Evolutionary conservation across 1,140 invertebrate species (phyloP), one percentile per base, ranked within the genome.

Genomic region (Bombus sylvicola): DNA sequence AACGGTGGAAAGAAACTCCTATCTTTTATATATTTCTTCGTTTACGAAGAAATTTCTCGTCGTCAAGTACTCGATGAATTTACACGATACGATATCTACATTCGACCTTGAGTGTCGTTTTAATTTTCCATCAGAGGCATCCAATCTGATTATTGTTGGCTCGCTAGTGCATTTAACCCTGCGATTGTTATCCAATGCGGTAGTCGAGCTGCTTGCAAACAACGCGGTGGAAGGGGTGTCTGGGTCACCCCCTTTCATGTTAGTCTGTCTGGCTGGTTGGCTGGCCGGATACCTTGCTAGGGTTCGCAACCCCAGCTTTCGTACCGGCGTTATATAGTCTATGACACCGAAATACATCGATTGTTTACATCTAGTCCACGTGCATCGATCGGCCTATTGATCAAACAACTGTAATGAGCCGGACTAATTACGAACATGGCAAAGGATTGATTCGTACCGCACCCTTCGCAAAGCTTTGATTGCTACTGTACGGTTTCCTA

Each of bases 171-270:
- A 85, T 81, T 81, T 85, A 81, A 75, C 79, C 68, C 43, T 81
- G 31, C 71, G 84, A 85, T 85, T 85, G 71, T 85, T 85, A 85
- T 71, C 87, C 89, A 92, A 90, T 88, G 89, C 81, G 84, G 89
- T 91, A 87, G 87, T 81, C 64, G 77, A 88, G 78, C 53, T 85
- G 90, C 86, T 89, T 91, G 88, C 82, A 92, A 92, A 93, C 84
- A 91, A 86, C n/a, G 57, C 66, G 18, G 73, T 90, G 85, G 92
- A 94, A 93, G 93, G 93, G 93, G 94, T 92, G 94, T 95, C 94
- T 95, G 93, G 93, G 93, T 94, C 94, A 94, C 93, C 94, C 94
- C 91, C 92, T 95, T 94, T 93, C 90, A 90, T 83, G 91, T 93
- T 91, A 91, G 89, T 92, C 90, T 92, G 90, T 91, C 89, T 89